These are phyloP conservation scores for Arizona elegans DNA, from an alignment of 2,113 vertebrate genomes.

Conservation along the genomic window DNA sequence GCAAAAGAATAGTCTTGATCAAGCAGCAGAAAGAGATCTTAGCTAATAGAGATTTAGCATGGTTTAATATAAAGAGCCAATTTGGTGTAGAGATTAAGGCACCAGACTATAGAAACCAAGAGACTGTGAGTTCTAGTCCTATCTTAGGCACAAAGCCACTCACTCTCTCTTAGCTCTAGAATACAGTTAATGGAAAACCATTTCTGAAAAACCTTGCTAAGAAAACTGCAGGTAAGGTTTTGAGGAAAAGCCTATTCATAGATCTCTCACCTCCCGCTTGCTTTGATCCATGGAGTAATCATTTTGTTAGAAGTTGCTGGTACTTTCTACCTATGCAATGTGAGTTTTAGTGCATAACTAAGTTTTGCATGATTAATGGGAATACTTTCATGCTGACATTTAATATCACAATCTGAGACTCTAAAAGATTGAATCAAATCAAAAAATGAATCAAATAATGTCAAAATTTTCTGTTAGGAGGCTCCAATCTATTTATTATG, in stretches of 20 bases:
- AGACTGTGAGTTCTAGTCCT: neutral
- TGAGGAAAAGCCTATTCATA: neutral
- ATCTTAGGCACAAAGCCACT: neutral
- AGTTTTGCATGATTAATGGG: neutral
- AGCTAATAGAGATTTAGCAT: neutral
- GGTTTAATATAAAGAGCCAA: neutral
- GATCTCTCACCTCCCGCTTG: neutral
- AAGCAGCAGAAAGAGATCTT: neutral
- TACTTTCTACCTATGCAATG: neutral
- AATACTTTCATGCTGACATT: neutral
- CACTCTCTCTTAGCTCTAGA: neutral
- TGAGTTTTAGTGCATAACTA: neutral
- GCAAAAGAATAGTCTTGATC: neutral
- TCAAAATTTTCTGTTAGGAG: neutral
- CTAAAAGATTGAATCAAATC: neutral
- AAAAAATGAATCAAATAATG: neutral
- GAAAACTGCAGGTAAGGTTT: too few species aligned
- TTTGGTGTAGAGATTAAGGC: neutral
- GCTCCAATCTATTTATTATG: neutral
- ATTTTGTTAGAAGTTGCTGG: neutral
- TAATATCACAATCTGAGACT: neutral
- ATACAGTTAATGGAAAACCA: neutral
- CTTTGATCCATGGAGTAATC: neutral
- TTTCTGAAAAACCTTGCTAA: neutral
- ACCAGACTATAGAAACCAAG: neutral